Percentiles rank a stretch among this genome's conserved stretches.
Evolutionary conservation across 2,797 vertebrate species (phyloP).

Genomic region (Setipinna tenuifilis): DNA sequence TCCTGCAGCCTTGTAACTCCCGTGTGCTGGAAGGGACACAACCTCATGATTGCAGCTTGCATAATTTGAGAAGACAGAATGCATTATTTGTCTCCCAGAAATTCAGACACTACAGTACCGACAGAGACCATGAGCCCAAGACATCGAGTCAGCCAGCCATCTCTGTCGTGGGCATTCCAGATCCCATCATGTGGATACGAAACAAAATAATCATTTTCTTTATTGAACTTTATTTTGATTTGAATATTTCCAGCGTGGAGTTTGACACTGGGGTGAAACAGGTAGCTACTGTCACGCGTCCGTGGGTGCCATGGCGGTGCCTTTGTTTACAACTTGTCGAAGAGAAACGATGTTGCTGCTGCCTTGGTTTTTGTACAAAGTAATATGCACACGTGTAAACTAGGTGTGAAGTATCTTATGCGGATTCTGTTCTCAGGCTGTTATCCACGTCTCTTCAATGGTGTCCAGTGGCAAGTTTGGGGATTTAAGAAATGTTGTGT

Average conservation of each 20-base stretch:
- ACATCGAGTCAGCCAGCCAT: constrained; percentile 38
- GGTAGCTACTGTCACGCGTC: background rate
- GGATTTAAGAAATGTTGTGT: constrained; percentile 58
- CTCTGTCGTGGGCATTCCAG: constrained; percentile 62
- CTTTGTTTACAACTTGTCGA: background rate
- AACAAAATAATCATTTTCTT: constrained; percentile 56
- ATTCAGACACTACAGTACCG: constrained; percentile 56
- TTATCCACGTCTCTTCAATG: constrained; percentile 63
- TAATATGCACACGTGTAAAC: background rate
- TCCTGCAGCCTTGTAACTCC: constrained; percentile 10
- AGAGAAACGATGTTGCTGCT: background rate
- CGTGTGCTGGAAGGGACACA: background rate
- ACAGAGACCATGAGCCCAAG: constrained; percentile 24
- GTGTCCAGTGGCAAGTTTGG: constrained; percentile 63
- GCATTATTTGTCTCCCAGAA: constrained; percentile 41
- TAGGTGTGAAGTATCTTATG: background rate
- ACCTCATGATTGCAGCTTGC: background rate
- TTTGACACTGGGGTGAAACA: constrained; percentile 65
- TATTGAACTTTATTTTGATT: constrained; percentile 55
- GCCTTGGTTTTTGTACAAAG: background rate
- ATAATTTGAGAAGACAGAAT: constrained; percentile 39
- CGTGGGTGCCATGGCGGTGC: background rate
- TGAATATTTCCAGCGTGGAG: constrained; percentile 57
- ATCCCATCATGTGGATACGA: constrained; percentile 65
- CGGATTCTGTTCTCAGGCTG: constrained; percentile 52